Conservation (phyloP, 2,888 invertebrate genomes). For the Mallateleia sp. region DNA sequence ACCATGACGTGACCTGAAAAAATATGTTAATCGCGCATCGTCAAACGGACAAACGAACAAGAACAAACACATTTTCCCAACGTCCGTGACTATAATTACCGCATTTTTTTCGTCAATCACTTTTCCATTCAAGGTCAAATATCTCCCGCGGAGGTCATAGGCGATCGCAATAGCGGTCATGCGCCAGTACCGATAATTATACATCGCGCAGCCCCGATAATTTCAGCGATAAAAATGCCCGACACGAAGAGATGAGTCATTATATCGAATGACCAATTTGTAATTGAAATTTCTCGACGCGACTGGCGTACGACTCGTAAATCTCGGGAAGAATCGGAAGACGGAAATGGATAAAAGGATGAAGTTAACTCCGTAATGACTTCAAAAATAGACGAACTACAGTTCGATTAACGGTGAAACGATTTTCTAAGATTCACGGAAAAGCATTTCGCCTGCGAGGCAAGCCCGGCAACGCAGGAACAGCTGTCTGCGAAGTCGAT, state of each 20-base stretch:
- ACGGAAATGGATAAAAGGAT: conserved; percentile 66
- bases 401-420: conserved; percentile 73
- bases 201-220: conserved; percentile 44
- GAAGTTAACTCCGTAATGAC: conserved; percentile 69
- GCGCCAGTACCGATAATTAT: conserved; percentile 44
- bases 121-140: conserved; percentile 46
- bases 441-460: conserved; percentile 69
- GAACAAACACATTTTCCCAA: conserved; percentile 35
- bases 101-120: conserved; percentile 47
- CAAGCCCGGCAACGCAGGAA: conserved; percentile 49
- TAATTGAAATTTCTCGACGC: conserved; percentile 66
- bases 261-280: conserved; percentile 68
- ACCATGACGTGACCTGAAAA: too few relatives aligned
- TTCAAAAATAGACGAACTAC: conserved; percentile 70
- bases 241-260: conserved; percentile 56
- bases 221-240: conserved; percentile 51
- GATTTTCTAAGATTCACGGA: conserved; percentile 76
- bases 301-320: conserved; percentile 50
- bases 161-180: conserved; percentile 1
- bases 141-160: conserved; percentile 25
- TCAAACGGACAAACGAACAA: background rate
- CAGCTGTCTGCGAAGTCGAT: conserved; percentile 74
- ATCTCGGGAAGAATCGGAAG: conserved; percentile 37
- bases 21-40: background rate
- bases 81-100: conserved; percentile 20